Evolutionary conservation across 2,797 vertebrate genomes (phyloP).

Genomic region (Paramormyrops hopkinsi): DNA sequence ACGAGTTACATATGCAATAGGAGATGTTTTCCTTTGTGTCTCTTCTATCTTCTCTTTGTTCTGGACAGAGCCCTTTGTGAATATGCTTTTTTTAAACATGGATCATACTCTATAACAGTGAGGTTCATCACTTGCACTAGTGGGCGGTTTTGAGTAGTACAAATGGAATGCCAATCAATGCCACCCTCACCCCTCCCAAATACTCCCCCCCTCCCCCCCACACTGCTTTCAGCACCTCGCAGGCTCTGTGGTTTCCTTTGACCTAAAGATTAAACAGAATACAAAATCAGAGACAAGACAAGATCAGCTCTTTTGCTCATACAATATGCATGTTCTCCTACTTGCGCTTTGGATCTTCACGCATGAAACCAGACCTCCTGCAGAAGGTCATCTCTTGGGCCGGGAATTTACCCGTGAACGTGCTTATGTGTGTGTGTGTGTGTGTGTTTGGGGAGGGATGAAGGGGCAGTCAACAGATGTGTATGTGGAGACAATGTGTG

Average conservation of each 20-base stretch:
- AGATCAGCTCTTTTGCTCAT: constrained; percentile 45
- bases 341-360: constrained; percentile 9
- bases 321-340: constrained; percentile 44
- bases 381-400: neutral
- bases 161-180: neutral
- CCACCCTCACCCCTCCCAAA: neutral
- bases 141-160: neutral
- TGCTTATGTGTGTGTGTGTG: neutral
- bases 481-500: neutral
- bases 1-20: neutral
- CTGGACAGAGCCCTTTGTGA: neutral
- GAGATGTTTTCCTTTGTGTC: neutral
- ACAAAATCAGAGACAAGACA: constrained; percentile 48
- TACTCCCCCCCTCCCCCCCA: neutral
- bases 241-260: constrained; percentile 32
- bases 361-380: neutral
- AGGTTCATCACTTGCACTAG: neutral
- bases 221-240: neutral
- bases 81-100: neutral
- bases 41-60: neutral
- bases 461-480: neutral
- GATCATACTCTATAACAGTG: neutral
- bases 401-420: neutral
- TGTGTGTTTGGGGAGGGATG: neutral
- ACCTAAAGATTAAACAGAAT: constrained; percentile 65